These are phyloP conservation scores for Acanthis flammea DNA, from an alignment of 2,797 vertebrate genomes.

Conservation along the genomic window DNA sequence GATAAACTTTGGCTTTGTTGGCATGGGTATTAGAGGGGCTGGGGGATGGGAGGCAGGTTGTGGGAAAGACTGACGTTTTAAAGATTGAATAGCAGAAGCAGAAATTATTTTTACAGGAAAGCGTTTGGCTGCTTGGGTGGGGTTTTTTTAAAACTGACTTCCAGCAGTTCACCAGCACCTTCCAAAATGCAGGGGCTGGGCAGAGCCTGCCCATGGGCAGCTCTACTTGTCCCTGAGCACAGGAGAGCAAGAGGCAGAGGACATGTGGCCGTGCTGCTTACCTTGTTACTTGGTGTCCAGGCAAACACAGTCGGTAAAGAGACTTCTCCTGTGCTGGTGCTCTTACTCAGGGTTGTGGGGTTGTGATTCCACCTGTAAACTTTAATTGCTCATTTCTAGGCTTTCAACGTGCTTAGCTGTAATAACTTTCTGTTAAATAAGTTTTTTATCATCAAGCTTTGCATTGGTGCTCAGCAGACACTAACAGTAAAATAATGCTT, in stretches of 20 bases:
- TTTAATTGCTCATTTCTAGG: neutral
- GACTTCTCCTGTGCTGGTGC: neutral
- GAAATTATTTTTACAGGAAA: neutral
- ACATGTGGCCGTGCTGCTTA: neutral
- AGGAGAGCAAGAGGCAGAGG: neutral
- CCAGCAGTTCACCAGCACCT: neutral
- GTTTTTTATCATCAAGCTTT: neutral
- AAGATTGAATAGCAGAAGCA: neutral
- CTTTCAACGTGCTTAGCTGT: neutral
- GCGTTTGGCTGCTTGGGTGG: neutral
- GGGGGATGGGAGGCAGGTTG: neutral
- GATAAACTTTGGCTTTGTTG: neutral
- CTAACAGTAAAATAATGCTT: neutral
- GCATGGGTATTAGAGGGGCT: neutral
- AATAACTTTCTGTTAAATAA: neutral
- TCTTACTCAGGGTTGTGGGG: neutral
- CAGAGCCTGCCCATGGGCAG: neutral
- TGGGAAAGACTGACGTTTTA: neutral
- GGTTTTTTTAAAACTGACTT: neutral
- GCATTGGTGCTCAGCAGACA: neutral
- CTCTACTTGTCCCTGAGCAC: neutral
- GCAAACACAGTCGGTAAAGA: neutral
- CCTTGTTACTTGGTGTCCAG: neutral
- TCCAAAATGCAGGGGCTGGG: neutral
- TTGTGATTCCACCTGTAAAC: neutral